Evolutionary conservation across 2,113 vertebrate genomes (phyloP).

Genomic region (Electrona antarctica): DNA sequence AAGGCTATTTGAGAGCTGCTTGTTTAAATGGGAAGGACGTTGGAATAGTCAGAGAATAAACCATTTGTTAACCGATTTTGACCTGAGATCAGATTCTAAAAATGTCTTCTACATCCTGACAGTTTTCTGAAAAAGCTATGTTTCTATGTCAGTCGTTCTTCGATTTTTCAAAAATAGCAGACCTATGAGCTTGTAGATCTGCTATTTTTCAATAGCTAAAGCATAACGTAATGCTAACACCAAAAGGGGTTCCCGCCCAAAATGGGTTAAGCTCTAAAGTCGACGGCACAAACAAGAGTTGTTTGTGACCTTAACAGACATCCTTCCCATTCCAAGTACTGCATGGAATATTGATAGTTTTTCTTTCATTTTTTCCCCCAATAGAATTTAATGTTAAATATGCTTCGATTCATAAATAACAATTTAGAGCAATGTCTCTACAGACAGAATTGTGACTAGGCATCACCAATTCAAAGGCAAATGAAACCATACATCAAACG

Average conservation of each 20-base stretch:
- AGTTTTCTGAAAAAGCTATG: too few species aligned
- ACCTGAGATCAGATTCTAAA: too few species aligned
- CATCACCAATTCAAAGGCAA: constrained; percentile 23
- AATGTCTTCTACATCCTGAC: too few species aligned
- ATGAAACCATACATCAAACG: constrained; percentile 5
- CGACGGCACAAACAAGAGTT: not conserved
- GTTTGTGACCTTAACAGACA: constrained; percentile 10
- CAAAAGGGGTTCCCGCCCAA: too few species aligned
- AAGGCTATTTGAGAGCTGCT: too few species aligned
- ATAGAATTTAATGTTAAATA: not conserved
- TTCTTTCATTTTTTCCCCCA: not conserved
- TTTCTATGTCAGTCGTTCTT: too few species aligned
- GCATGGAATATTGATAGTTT: constrained; percentile 15
- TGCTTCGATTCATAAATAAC: not conserved
- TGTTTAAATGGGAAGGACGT: too few species aligned
- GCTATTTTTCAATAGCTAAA: too few species aligned
- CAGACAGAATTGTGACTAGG: not conserved
- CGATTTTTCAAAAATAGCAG: too few species aligned
- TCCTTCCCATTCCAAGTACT: constrained; percentile 14
- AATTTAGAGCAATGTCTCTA: constrained; percentile 8
- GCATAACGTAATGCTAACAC: too few species aligned
- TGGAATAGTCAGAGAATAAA: constrained; percentile 14
- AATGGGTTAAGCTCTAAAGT: not conserved
- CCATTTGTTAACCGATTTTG: too few species aligned
- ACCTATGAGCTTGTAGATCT: too few species aligned